Base-by-base conservation (phyloP, 2,888 invertebrate species). In the Amiota communis region DNA sequence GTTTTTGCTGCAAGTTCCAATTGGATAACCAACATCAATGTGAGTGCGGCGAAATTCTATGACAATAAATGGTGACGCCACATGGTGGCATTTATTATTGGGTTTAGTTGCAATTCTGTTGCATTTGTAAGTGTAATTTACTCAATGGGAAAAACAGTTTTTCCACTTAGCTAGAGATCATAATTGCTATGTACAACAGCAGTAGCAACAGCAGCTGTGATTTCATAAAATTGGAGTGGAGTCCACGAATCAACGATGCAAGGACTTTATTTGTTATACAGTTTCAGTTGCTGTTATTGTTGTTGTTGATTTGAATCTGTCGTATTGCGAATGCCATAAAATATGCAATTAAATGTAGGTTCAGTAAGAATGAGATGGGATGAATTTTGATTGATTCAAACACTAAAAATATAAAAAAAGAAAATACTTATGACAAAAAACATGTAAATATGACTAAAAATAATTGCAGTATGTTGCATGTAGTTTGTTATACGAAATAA, bases 61-160 rank as follows among this genome's bases (percentile, higher is more conserved):
- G 3, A n/a, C 57, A 49, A 48, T 65, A 13, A 23, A 71, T 57
- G 68, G 36, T 70, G 63, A 20, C 57, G 15, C 17, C 4, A 15
- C 17, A 9, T 8, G 17, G 59, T 59, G 15, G 59, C 63, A 72
- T 79, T 78, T 81, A 86, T 86, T 83, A 83, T 83, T 86, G 86
- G 36, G 86, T 83, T 86, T 86, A 86, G 83, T 85, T 79, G 77
- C 85, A 83, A 82, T 86, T 85, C 23, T 53, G 53, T 46, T 23
- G 85, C 85, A 83, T 83, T 83, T 84, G 77, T 74, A 86, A 81
- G 85, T 78, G 80, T 83, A 83, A 83, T 83, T 83, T 86, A 76
- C 82, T 82, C 77, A 81, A 83, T 74, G 80, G 78, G 78, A 86
- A 84, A 79, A 86, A 76, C 73, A 59, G 71, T 72, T 76, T 67